These are phyloP conservation scores for Atractosteus spatula DNA, from an alignment of 2,113 vertebrate genomes.

Conservation along the genomic window DNA sequence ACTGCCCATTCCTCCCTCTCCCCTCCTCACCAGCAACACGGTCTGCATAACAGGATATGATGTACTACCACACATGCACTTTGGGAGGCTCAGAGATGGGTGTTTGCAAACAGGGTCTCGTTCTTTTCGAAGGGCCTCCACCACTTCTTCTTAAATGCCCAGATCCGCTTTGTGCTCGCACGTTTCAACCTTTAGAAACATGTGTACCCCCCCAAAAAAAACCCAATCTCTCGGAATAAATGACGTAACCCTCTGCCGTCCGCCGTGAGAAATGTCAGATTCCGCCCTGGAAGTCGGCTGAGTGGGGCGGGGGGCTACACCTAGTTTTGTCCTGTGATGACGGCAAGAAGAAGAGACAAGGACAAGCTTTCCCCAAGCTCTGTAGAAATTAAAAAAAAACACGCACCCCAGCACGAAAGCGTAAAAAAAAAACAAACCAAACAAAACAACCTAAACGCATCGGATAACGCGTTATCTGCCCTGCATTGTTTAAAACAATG, in stretches of 20 bases:
- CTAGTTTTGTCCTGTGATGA: neutral
- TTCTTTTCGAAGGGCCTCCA: neutral
- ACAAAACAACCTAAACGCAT: neutral
- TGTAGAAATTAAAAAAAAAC: neutral
- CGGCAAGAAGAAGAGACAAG: neutral
- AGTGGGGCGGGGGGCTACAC: neutral
- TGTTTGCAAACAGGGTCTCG: constrained; percentile 7
- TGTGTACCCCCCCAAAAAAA: no score
- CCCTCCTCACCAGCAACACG: constrained; percentile 35
- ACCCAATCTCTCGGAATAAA: no score
- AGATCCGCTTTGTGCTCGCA: no score
- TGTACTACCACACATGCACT: constrained; percentile 21
- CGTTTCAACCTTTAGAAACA: no score
- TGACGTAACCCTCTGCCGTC: neutral
- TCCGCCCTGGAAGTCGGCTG: neutral
- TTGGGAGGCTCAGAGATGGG: neutral
- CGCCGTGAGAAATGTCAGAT: neutral
- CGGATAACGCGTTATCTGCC: neutral
- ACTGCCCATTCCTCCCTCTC: neutral
- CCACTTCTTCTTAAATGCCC: no score
- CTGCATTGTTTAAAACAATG: no score
- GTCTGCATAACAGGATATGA: constrained; percentile 35
- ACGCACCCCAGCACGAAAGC: neutral
- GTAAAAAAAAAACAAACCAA: neutral
- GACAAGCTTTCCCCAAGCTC: no score